A percentile compares a stretch with the other conserved stretches of the same genome.
Conservation (phyloP, 2,888 invertebrate species). For the Trachelus troglodyta region DNA sequence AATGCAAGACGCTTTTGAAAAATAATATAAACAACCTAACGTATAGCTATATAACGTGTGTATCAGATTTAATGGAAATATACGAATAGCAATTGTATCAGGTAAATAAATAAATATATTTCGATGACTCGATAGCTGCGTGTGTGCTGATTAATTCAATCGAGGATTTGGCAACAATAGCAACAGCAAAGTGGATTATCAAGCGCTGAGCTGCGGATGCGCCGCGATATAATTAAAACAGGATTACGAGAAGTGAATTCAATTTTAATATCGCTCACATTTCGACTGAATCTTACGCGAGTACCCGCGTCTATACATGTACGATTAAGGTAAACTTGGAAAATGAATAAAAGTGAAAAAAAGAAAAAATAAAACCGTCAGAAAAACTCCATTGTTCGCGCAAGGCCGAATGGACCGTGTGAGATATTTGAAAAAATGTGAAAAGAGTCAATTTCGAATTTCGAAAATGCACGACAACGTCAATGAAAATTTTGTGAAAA, state of each 20-base stretch:
- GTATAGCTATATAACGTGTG: background rate
- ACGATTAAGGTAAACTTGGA: background rate
- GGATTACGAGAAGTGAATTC: background rate
- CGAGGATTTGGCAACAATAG: too few relatives aligned
- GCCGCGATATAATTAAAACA: background rate
- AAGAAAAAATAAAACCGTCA: background rate
- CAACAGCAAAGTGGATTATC: background rate
- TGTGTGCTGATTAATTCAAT: background rate
- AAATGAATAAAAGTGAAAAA: background rate
- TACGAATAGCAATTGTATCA: background rate
- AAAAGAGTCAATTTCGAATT: too few relatives aligned
- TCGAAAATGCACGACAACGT: too few relatives aligned
- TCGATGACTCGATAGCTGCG: background rate
- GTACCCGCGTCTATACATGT: background rate
- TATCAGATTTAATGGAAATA: background rate
- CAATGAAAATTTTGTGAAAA: too few relatives aligned
- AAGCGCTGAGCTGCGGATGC: background rate
- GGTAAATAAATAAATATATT: background rate
- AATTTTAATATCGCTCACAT: background rate
- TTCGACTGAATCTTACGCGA: background rate
- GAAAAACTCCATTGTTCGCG: background rate
- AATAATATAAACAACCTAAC: background rate
- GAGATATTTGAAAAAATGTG: too few relatives aligned
- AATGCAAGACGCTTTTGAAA: background rate
- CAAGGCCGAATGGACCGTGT: background rate